Conservation (phyloP, 2,888 invertebrate genomes). For the Rotaria magnacalcarata region DNA sequence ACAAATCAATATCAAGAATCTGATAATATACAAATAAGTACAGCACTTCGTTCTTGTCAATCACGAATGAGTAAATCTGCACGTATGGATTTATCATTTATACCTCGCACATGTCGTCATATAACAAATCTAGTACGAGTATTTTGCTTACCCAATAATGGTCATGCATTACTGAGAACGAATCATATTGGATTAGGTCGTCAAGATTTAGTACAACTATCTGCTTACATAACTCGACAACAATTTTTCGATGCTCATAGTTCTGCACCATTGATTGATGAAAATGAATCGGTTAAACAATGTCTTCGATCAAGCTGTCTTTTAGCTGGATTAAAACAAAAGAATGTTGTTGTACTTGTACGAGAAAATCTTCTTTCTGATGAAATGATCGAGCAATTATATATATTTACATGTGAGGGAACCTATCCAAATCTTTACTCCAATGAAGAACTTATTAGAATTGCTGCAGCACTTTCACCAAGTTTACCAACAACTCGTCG, state of each 20-base stretch:
- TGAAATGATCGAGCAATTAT: not conserved
- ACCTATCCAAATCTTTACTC: constrained; percentile 55
- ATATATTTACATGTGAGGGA: constrained; percentile 49
- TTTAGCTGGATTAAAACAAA: constrained; percentile 43
- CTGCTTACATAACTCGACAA: constrained; percentile 54
- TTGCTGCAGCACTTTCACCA: constrained; percentile 57
- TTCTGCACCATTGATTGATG: not conserved
- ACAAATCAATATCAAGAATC: constrained; percentile 25
- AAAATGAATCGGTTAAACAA: constrained; percentile 18
- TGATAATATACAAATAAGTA: not conserved
- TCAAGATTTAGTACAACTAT: constrained; percentile 54
- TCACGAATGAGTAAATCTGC: not conserved
- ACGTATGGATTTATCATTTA: constrained; percentile 1
- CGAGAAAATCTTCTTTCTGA: constrained; percentile 10
- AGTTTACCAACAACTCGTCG: constrained; percentile 55
- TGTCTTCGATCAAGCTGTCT: constrained; percentile 41
- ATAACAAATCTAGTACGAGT: not conserved
- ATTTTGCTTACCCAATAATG: constrained; percentile 47
- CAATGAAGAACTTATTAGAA: constrained; percentile 53
- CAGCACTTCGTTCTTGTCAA: constrained; percentile 24
- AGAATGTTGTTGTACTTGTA: not conserved
- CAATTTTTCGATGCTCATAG: constrained; percentile 48
- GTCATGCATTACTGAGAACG: constrained; percentile 55
- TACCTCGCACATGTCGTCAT: not conserved
- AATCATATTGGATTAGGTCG: constrained; percentile 54